phyloP scores from a whole-genome alignment of 2,888 invertebrate genomes.

The Drosophila histrio region DNA sequence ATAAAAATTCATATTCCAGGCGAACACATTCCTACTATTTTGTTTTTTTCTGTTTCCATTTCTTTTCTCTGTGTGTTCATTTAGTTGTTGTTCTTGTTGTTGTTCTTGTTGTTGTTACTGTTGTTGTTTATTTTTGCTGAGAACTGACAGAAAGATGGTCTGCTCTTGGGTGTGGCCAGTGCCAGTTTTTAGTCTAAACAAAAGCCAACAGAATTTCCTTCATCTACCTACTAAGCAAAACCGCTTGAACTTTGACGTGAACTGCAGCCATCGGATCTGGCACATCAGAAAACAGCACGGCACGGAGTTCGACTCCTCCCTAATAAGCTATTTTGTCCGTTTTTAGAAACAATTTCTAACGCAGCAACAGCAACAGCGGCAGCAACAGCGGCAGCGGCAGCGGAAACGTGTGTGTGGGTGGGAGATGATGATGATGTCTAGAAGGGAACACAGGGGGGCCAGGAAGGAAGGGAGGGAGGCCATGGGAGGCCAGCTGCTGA shows the following conservation, averaged over 20 bases:
- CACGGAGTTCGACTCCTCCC: constrained; percentile 31
- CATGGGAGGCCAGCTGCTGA: constrained; percentile 73
- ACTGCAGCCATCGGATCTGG: constrained; percentile 57
- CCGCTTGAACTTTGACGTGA: constrained; percentile 75
- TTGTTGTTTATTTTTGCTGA: constrained; percentile 69
- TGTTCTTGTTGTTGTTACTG: constrained; percentile 20
- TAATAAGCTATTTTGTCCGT: constrained; percentile 71
- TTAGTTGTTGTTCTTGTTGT: constrained; percentile 15
- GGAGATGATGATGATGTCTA: constrained; percentile 45
- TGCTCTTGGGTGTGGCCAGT: constrained; percentile 68
- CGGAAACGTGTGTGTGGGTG: constrained; percentile 57
- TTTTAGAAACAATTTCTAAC: constrained; percentile 73
- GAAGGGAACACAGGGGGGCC: constrained; percentile 12
- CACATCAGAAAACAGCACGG: constrained; percentile 1
- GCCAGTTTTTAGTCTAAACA: constrained; percentile 70
- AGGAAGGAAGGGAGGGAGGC: constrained; percentile 21
- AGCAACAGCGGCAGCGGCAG: constrained; percentile 13
- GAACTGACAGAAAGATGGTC: constrained; percentile 61
- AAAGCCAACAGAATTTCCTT: constrained; percentile 52
- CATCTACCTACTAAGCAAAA: constrained; percentile 51
- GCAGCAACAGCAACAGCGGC: constrained; percentile 37
- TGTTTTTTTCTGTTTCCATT: constrained; percentile 1
- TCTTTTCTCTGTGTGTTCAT: background rate
- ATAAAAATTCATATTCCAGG: constrained; percentile 61
- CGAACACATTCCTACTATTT: constrained; percentile 32